Evolutionary conservation across 2,113 vertebrate species (phyloP).

Genomic region (Megaceryle torquata): DNA sequence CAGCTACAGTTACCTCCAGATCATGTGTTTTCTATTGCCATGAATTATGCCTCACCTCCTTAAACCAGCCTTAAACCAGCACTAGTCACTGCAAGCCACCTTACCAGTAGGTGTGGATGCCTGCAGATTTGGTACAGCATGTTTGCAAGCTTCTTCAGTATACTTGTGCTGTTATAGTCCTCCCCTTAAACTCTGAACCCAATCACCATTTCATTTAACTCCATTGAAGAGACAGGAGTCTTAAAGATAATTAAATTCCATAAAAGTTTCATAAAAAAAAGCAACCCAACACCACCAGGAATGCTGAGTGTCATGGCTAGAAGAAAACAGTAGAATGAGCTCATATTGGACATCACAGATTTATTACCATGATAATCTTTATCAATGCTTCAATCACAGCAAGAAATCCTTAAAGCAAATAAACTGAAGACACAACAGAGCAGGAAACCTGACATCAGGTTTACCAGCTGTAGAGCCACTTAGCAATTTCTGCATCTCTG

Average conservation of each 20-base stretch:
- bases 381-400: not conserved
- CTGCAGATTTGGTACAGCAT: not conserved
- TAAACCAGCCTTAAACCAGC: not conserved
- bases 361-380: not conserved
- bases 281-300: not conserved
- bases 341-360: not conserved
- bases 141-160: not conserved
- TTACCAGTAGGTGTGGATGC: not conserved
- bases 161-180: not conserved
- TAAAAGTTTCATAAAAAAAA: not conserved
- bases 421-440: not conserved
- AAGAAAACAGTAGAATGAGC: not conserved
- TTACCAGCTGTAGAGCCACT: not conserved
- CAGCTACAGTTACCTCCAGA: not conserved
- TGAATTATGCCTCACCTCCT: not conserved
- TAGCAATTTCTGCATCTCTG: not conserved
- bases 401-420: not conserved
- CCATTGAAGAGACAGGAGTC: not conserved
- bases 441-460: not conserved
- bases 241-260: not conserved
- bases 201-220: not conserved
- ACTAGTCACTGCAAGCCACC: not conserved
- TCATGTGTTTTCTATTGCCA: not conserved
- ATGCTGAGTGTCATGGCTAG: not conserved
- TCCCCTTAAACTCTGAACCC: not conserved